Evolutionary conservation across 2,797 vertebrate species (phyloP).

Genomic region (Acanthornis magna): DNA sequence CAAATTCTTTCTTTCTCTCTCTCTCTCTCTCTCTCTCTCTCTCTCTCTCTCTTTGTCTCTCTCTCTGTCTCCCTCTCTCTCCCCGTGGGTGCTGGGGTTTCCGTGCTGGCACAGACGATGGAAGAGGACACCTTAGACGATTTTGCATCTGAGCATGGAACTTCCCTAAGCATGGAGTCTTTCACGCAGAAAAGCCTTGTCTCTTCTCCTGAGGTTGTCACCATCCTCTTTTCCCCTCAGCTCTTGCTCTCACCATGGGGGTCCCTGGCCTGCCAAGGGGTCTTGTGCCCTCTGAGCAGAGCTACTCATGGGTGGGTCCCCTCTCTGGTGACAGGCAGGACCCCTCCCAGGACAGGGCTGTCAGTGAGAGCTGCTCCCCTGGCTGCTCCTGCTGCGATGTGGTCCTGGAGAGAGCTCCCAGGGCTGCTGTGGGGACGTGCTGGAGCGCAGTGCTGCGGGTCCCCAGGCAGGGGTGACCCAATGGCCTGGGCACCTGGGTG

Average conservation of each 20-base stretch:
- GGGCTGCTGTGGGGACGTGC: rapidly evolving
- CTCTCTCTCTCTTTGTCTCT: neutral
- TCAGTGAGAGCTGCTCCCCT: neutral
- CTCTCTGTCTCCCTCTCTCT: neutral
- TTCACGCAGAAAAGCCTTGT: constrained; percentile 94
- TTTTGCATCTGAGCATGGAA: constrained; percentile 83
- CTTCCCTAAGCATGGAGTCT: constrained; percentile 86
- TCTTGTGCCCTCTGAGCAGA: neutral
- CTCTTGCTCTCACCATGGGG: neutral
- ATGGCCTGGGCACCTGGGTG: neutral
- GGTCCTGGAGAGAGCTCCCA: neutral
- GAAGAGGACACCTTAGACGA: constrained; percentile 83
- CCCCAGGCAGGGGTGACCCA: neutral
- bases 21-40: constrained; percentile 15
- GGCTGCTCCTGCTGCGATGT: neutral
- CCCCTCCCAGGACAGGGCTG: neutral
- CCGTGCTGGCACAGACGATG: constrained; percentile 80
- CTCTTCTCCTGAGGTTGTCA: constrained; percentile 94
- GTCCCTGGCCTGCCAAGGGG: neutral
- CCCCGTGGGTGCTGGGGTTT: constrained; percentile 66
- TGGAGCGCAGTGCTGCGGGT: neutral
- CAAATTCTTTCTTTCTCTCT: constrained; percentile 10
- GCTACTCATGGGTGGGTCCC: neutral
- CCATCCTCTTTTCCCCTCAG: neutral
- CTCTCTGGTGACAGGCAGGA: neutral